Conservation (phyloP, 1,140 invertebrate genomes). For the Eumeta japonica region DNA sequence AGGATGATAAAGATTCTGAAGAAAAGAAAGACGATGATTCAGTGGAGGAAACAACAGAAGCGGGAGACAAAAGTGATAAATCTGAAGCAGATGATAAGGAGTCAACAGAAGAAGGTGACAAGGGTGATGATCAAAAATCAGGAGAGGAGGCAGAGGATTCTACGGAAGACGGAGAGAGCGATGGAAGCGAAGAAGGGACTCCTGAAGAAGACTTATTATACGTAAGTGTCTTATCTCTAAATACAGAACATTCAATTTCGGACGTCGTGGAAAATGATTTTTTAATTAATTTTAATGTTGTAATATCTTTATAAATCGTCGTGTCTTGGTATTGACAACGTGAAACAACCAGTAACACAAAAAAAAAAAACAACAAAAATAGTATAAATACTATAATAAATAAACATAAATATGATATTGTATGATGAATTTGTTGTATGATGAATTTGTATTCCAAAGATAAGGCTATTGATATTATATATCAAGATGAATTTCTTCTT, state of each 20-base stretch:
- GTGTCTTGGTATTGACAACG: too few relatives aligned
- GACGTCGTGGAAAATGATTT: background rate
- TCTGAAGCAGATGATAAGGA: conserved; percentile 17
- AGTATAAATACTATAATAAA: too few relatives aligned
- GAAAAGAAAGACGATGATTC: conserved; percentile 23
- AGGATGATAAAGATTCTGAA: conserved; percentile 18
- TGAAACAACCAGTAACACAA: too few relatives aligned
- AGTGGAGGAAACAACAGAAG: conserved; percentile 14
- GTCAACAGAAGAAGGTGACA: conserved; percentile 13
- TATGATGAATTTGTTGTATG: too few relatives aligned
- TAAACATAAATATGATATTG: too few relatives aligned
- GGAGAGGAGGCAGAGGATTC: conserved; percentile 10
- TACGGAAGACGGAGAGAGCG: conserved; percentile 20
- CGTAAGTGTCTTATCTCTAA: conserved; percentile 42
- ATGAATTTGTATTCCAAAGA: too few relatives aligned
- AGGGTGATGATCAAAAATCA: conserved; percentile 6
- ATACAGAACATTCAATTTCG: background rate
- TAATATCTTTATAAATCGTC: background rate
- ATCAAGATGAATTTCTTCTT: too few relatives aligned
- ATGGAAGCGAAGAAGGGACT: conserved; percentile 40
- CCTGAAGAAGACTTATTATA: conserved; percentile 63
- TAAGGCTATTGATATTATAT: too few relatives aligned
- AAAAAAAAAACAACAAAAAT: too few relatives aligned
- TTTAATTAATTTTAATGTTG: background rate
- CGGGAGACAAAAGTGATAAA: conserved; percentile 13